Evolutionary conservation across 2,113 vertebrate genomes (phyloP).

Genomic region (Oriolus oriolus): DNA sequence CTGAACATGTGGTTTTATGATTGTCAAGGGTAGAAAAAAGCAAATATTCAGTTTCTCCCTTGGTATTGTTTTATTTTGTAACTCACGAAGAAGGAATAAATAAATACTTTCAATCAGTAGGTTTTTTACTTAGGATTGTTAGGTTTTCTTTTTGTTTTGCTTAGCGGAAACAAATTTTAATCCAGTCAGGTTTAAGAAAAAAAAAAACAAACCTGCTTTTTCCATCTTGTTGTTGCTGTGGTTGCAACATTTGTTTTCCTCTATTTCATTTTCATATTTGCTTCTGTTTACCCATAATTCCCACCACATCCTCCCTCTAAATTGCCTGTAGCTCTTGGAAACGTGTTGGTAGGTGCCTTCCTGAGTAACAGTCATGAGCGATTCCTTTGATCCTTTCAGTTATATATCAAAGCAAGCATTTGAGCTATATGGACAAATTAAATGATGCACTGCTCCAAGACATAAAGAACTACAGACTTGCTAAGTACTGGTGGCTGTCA

Average conservation of each 20-base stretch:
- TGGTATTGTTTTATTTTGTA: neutral
- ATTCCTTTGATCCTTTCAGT: conserved; percentile 19
- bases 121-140: neutral
- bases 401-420: neutral
- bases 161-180: neutral
- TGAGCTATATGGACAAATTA: conserved; percentile 10
- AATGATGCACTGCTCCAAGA: neutral
- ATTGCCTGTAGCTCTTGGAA: conserved; percentile 1
- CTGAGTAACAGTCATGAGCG: neutral
- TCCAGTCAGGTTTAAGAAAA: neutral
- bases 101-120: neutral
- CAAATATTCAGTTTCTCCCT: neutral
- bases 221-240: neutral
- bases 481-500: neutral
- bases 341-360: neutral
- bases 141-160: neutral
- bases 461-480: neutral
- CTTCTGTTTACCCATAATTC: conserved; percentile 30
- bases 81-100: neutral
- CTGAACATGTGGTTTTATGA: neutral
- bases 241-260: neutral
- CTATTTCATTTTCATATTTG: conserved; percentile 21
- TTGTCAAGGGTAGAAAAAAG: neutral
- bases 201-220: neutral
- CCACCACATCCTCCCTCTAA: neutral